A percentile compares a stretch with the other conserved stretches of the same genome.
These are phyloP conservation scores for Agrochola lota DNA, from an alignment of 2,888 invertebrate genomes.

Conservation along the genomic window DNA sequence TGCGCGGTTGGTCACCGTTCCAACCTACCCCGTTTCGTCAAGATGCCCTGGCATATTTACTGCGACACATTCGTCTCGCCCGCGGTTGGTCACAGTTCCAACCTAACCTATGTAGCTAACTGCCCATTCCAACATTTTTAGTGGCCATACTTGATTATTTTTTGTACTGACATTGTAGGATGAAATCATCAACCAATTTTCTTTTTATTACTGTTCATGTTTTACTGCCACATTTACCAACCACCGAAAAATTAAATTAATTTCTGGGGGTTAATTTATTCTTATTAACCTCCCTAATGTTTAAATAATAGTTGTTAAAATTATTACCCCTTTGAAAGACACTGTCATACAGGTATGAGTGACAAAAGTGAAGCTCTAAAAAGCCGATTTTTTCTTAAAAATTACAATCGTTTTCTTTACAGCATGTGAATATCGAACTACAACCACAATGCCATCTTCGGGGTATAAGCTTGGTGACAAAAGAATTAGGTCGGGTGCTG, in stretches of 20 bases:
- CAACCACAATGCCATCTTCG: background rate
- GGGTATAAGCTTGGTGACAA: background rate
- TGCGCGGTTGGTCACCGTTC: no score
- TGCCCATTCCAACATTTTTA: no score
- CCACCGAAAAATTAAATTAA: background rate
- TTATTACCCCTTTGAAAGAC: no score
- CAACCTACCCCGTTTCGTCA: no score
- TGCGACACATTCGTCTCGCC: no score
- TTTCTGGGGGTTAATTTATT: background rate
- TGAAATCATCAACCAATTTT: background rate
- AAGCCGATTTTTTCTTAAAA: background rate
- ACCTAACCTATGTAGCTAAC: background rate
- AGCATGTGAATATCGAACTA: constrained; percentile 17
- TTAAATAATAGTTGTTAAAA: background rate
- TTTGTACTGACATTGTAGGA: background rate
- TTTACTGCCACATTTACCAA: background rate
- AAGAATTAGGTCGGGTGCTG: background rate
- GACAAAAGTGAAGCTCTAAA: no score
- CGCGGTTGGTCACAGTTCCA: no score
- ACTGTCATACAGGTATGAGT: background rate
- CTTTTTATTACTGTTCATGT: background rate
- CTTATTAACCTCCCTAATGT: background rate
- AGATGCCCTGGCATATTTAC: no score
- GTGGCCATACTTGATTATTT: no score
- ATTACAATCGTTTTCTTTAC: constrained; percentile 20